These are phyloP conservation scores for Allolobophora icterica DNA, from an alignment of 2,888 invertebrate genomes.

Conservation along the genomic window DNA sequence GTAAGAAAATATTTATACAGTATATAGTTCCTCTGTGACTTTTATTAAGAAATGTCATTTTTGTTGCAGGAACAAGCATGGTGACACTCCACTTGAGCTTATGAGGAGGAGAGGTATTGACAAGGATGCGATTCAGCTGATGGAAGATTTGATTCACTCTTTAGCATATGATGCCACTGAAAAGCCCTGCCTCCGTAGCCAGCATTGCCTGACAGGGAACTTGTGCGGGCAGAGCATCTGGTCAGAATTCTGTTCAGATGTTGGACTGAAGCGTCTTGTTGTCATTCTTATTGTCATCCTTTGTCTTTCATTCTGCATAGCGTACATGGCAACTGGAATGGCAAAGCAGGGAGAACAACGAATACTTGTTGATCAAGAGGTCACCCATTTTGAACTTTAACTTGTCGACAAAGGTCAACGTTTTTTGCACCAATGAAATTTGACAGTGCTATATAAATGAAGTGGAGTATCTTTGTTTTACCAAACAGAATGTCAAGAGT, in stretches of 20 bases:
- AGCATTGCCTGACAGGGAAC: not conserved
- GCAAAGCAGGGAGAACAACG: constrained; percentile 35
- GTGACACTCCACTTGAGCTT: constrained; percentile 50
- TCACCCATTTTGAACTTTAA: constrained; percentile 20
- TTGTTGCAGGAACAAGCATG: constrained; percentile 49
- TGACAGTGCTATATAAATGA: not conserved
- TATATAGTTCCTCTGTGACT: no score
- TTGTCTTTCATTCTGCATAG: constrained; percentile 49
- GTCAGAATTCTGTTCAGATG: constrained; percentile 49
- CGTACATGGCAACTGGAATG: constrained; percentile 50
- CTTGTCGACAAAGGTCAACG: not conserved
- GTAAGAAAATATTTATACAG: no score
- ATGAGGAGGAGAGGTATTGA: constrained; percentile 51
- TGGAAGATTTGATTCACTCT: constrained; percentile 44
- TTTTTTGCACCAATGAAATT: not conserved
- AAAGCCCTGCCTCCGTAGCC: constrained; percentile 9
- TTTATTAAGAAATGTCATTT: no score
- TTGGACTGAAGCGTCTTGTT: constrained; percentile 47
- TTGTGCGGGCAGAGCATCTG: not conserved
- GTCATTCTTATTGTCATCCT: constrained; percentile 48
- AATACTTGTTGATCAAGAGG: constrained; percentile 35
- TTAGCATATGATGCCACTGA: constrained; percentile 29
- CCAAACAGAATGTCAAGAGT: no score
- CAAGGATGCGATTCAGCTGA: constrained; percentile 42
- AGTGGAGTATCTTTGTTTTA: no score